Evolutionary conservation across 2,113 vertebrate genomes (phyloP).

Genomic region (Podilymbus podiceps): DNA sequence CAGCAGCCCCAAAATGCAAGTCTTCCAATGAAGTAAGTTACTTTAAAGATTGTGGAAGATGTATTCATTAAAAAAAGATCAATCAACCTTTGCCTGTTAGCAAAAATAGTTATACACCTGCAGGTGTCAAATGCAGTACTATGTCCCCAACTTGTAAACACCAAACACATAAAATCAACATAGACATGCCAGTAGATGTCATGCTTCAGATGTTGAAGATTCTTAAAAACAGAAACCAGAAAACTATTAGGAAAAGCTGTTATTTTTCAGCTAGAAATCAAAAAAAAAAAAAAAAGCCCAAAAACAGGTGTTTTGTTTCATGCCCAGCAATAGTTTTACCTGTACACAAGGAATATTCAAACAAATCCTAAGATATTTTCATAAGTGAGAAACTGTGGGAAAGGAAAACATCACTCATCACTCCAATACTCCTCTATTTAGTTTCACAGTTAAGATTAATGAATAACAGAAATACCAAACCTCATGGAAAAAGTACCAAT

Average conservation of each 20-base stretch:
- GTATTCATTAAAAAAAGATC: not conserved
- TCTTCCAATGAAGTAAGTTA: not conserved
- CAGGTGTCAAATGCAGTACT: accelerated
- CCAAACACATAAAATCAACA: not conserved
- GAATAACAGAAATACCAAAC: not conserved
- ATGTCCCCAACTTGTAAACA: not conserved
- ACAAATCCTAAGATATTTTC: not conserved
- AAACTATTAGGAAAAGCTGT: not conserved
- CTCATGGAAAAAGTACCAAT: not conserved
- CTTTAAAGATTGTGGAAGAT: not conserved
- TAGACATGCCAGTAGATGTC: no score
- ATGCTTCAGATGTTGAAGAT: not conserved
- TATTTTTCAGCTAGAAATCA: not conserved
- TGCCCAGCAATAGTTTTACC: not conserved
- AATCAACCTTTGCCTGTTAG: not conserved
- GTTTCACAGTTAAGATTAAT: not conserved
- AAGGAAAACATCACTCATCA: not conserved
- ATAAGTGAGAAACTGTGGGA: not conserved
- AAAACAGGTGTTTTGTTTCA: not conserved
- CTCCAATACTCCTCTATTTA: not conserved
- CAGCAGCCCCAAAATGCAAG: not conserved
- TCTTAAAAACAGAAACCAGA: not conserved
- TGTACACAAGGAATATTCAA: not conserved
- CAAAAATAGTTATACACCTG: not conserved
- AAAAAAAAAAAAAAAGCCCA: not conserved